Evolutionary conservation across 2,797 vertebrate species (phyloP), one percentile per base, ranked within the genome.

Genomic region (Delichon dasypus): DNA sequence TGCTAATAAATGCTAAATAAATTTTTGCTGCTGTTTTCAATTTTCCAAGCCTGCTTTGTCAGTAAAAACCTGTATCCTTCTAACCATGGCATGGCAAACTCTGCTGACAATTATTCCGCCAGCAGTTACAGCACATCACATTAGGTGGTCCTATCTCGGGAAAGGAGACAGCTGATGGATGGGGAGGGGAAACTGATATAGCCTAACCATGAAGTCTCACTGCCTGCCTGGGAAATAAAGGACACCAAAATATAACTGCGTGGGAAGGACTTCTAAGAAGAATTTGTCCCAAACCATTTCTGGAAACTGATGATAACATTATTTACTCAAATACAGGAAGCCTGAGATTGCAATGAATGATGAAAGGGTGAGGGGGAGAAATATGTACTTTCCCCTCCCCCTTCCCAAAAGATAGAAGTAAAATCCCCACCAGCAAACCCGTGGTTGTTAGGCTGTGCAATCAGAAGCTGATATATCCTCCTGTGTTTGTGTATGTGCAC

Each of bases 221-320:
- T 94, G 93, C 51, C 92, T 96, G 86, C 93, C 84, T 95, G 90
- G 95, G 95, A 97, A 97, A 97, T 92, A 91, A 91, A 78, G 65
- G 77, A 89, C 75, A 96, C 73, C 53, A 18, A 97, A 97, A 96
- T 95, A 95, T 42, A 96, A 97, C 95, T 85, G 92, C 29, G 91
- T 97, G 95, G 95, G 96, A 97, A 97, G 94, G 79, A 71, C 89
- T 98, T 98, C 97, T 95, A 96, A 97, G 97, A 96, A 97, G 95
- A 97, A 94, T 92, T 95, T 93, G 95, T 95, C 91, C 84, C 90
- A 96, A 93, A 90, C 82, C 90, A 76, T 95, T 97, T 97, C 96
- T 96, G 93, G 94, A 97, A 98, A 97, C 66, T 95, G 91, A 97
- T 96, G 96, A 97, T 97, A 96, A 96, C 93, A 92, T 95, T 95